phyloP scores from a whole-genome alignment of 2,113 vertebrate species.

The Myotis yumanensis region DNA sequence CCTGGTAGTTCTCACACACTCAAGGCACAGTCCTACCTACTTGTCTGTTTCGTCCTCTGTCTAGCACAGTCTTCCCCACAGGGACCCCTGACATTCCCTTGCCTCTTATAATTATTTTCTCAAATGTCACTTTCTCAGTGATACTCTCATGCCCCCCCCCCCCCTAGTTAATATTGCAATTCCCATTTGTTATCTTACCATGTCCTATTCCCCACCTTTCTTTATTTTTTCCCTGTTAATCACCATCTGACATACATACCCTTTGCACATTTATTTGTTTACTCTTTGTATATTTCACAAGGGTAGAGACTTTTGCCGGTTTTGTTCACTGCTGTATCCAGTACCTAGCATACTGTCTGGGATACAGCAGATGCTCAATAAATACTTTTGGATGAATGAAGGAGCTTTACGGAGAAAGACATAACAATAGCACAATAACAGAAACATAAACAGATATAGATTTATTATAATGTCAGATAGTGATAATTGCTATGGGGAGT shows the following conservation, averaged over 20 bases:
- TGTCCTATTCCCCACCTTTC: no score
- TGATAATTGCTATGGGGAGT: neutral
- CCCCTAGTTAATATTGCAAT: neutral
- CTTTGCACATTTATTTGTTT: neutral
- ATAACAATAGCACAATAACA: neutral
- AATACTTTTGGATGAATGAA: neutral
- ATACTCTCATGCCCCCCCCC: neutral
- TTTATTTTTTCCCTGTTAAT: neutral
- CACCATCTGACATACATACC: neutral
- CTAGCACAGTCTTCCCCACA: fast-evolving
- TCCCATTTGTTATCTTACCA: fast-evolving
- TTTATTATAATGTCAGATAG: neutral
- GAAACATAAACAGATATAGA: neutral
- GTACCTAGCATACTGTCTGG: neutral
- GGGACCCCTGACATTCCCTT: neutral
- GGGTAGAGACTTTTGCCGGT: neutral
- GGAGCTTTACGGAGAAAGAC: neutral
- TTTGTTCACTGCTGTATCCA: neutral
- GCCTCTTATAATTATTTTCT: neutral
- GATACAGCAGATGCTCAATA: neutral
- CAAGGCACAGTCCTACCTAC: neutral
- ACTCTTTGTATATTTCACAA: neutral
- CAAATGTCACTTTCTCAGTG: neutral
- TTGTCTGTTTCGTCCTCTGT: fast-evolving
- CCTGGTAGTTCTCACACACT: neutral